Evolutionary conservation across 2,888 invertebrate genomes (phyloP).

Genomic region (Phorcus lineatus): DNA sequence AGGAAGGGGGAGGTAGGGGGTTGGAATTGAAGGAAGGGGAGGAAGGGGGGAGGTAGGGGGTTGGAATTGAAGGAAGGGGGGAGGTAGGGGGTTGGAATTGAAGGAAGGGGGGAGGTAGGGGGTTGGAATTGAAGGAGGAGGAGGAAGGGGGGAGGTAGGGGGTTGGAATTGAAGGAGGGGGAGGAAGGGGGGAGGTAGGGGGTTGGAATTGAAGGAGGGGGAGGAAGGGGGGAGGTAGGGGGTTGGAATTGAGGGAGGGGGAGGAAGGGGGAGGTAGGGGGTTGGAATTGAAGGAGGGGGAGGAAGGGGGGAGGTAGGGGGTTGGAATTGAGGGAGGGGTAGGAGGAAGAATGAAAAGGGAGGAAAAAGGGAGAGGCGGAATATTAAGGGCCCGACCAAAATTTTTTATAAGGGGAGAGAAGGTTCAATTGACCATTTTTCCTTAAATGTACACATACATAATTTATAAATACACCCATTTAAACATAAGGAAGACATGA

Average conservation of each 20-base stretch:
- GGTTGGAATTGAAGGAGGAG: too few species aligned
- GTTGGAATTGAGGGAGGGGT: background rate
- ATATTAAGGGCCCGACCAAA: background rate
- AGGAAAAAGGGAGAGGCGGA: background rate
- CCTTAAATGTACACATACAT: too few species aligned
- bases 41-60: background rate
- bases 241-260: too few species aligned
- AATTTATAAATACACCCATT: too few species aligned
- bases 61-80: background rate
- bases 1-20: background rate
- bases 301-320: background rate
- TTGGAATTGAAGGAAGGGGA: background rate
- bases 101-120: background rate
- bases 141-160: too few species aligned
- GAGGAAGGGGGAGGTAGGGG: background rate
- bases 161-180: too few species aligned
- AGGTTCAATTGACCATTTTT: too few species aligned
- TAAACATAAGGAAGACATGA: too few species aligned
- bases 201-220: background rate
- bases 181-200: background rate
- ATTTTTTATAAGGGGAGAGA: too few species aligned
- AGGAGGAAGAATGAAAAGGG: background rate
- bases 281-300: background rate
- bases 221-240: background rate
- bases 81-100: background rate